Conservation (phyloP, 2,113 vertebrate species). For the Collichthys lucidus region DNA sequence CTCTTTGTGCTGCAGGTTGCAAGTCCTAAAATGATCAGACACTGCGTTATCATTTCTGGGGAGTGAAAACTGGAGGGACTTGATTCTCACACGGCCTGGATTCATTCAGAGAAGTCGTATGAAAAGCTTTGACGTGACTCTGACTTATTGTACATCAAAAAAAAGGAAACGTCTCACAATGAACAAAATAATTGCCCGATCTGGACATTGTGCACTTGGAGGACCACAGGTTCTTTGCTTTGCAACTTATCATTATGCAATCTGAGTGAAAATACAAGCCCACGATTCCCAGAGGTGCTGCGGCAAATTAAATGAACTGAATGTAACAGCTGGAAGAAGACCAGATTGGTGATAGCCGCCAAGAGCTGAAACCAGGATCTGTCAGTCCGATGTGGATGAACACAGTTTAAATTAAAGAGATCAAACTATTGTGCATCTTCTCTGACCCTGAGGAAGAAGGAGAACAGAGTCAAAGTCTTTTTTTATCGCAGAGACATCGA, state of each 20-base stretch:
- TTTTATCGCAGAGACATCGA: not conserved
- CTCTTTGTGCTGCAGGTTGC: too few species aligned
- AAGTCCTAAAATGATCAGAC: too few species aligned
- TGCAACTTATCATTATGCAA: not conserved
- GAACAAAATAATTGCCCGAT: not conserved
- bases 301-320: slow-evolving; percentile 3
- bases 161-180: not conserved
- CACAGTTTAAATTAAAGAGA: not conserved
- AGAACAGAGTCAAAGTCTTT: not conserved
- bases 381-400: not conserved
- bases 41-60: too few species aligned
- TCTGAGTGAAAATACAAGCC: not conserved
- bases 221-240: not conserved
- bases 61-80: too few species aligned
- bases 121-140: not conserved
- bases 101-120: not conserved
- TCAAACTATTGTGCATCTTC: not conserved
- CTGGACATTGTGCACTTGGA: not conserved
- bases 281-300: not conserved
- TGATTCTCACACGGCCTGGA: too few species aligned
- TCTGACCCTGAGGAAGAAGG: not conserved
- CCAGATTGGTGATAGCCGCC: slow-evolving; percentile 3
- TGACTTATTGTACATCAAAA: too few species aligned
- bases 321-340: slow-evolving; percentile 20
- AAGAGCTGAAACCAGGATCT: not conserved